Evolutionary conservation across 2,113 vertebrate species (phyloP).

Genomic region (Panurus biarmicus): DNA sequence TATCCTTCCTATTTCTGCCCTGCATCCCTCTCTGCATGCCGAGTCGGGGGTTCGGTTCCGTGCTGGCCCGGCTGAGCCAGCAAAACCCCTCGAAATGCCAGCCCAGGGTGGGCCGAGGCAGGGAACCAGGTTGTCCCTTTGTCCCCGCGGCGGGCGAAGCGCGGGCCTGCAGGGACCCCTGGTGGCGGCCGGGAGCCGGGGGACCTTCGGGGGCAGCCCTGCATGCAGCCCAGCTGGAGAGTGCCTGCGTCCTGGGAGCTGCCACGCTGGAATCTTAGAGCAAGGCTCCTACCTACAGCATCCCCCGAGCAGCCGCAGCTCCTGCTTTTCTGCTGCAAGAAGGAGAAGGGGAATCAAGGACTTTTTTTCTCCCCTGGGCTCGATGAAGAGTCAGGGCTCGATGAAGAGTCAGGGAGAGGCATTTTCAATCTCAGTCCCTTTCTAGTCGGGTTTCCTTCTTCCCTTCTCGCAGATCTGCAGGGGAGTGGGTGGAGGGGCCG

Average conservation of each 20-base stretch:
- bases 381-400: not conserved
- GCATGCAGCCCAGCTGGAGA: not conserved
- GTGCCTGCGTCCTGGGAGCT: not conserved
- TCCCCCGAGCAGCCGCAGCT: not conserved
- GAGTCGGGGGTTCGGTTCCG: not conserved
- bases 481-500: rapidly evolving
- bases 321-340: not conserved
- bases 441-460: not conserved
- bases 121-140: not conserved
- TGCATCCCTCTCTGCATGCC: not conserved
- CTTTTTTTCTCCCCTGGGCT: not conserved
- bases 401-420: not conserved
- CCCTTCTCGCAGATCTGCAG: not conserved
- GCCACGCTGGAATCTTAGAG: rapidly evolving
- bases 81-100: not conserved
- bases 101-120: not conserved
- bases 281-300: rapidly evolving
- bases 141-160: not conserved
- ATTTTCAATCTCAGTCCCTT: not conserved
- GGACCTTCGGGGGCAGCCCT: not conserved
- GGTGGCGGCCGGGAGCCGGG: not conserved
- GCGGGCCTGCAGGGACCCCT: conserved; percentile 41
- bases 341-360: not conserved
- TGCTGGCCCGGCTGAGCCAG: not conserved
- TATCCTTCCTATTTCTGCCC: not conserved